Percentiles rank a stretch among this genome's conserved stretches.
These are phyloP conservation scores for Epizoanthus scotinus DNA, from an alignment of 92 coral and sea anemone genomes.

Conservation along the genomic window DNA sequence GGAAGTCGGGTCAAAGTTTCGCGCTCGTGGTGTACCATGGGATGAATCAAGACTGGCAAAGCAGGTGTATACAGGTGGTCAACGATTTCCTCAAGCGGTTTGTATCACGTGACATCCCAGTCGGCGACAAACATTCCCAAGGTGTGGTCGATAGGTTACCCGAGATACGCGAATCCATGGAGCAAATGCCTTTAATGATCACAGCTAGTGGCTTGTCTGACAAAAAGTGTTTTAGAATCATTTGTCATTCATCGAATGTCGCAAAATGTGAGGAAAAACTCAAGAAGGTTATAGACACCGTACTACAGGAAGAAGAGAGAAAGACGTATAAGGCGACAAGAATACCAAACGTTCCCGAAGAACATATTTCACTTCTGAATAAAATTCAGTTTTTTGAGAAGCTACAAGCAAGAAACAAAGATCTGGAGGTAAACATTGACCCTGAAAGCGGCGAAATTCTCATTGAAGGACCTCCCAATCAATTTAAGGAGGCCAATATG, in stretches of 20 bases:
- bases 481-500: slow-evolving; percentile 60
- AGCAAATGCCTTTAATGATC: neutral
- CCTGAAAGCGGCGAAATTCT: slow-evolving; percentile 53
- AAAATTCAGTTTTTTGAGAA: slow-evolving; percentile 63
- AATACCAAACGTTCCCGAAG: slow-evolving; percentile 50
- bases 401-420: slow-evolving; percentile 48
- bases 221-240: slow-evolving; percentile 35
- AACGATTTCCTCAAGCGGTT: slow-evolving; percentile 7
- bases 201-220: neutral
- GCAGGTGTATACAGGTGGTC: slow-evolving; percentile 41
- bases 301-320: slow-evolving; percentile 53
- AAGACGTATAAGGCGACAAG: slow-evolving; percentile 53
- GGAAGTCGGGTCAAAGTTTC: slow-evolving; percentile 36
- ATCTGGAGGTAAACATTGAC: slow-evolving; percentile 59
- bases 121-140: slow-evolving; percentile 51
- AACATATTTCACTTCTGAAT: slow-evolving; percentile 61
- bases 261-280: slow-evolving; percentile 37
- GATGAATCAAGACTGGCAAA: slow-evolving; percentile 36
- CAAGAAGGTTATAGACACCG: slow-evolving; percentile 31
- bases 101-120: slow-evolving; percentile 45
- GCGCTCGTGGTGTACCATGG: slow-evolving; percentile 53
- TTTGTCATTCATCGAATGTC: slow-evolving; percentile 45
- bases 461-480: slow-evolving; percentile 75
- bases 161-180: slow-evolving; percentile 39
- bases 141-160: slow-evolving; percentile 49